Base-by-base conservation (phyloP, 2,113 vertebrate genomes). In the Hydrolagus affinis region DNA sequence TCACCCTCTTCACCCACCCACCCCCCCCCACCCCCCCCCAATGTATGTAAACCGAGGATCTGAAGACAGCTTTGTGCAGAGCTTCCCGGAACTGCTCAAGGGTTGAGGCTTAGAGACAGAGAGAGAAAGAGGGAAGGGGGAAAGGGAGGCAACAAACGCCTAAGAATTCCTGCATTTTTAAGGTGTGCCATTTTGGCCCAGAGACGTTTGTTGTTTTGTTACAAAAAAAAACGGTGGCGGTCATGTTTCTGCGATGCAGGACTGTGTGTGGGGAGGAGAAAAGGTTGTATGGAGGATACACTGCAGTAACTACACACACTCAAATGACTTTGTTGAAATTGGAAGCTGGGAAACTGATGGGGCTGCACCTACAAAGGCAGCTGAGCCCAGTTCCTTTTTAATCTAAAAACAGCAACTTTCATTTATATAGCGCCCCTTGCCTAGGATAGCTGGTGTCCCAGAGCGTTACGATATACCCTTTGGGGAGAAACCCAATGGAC, bases 1-100 rank as follows among this genome's bases (percentile, higher is more conserved):
- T 44, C 44, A 44, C 44, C 44, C 44, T 44, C 44, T 44, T n/a
- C n/a, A n/a, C n/a, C n/a, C n/a, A n/a, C 44, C 6, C 44, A 1
- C 73, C 59, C 17, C 0, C 12, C 8, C 60, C 15, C 8, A n/a
- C 76, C n/a, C 75, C n/a, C 3, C 15, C n/a, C 19, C 92, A 95
- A 94, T 94, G 90, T 94, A 94, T 95, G 95, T 92, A 94, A 92
- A 96, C 92, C 72, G 88, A 88, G 85, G 78, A 86, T 88, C 89
- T 94, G 89, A 93, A 92, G 90, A 87, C 89, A 88, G 89, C 91
- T 92, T 93, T 94, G 92, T 94, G 88, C 88, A 89, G 88, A 71
- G 85, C 89, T 89, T 6, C 44, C 44, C 44, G 44, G 44, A 44
- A 44, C 44, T 44, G 6, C 44, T 44, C 2, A 44, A 44, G 44